Evolutionary conservation across 2,113 vertebrate genomes (phyloP), one percentile per base, ranked within the genome.

Genomic region (Takifugu flavidus): DNA sequence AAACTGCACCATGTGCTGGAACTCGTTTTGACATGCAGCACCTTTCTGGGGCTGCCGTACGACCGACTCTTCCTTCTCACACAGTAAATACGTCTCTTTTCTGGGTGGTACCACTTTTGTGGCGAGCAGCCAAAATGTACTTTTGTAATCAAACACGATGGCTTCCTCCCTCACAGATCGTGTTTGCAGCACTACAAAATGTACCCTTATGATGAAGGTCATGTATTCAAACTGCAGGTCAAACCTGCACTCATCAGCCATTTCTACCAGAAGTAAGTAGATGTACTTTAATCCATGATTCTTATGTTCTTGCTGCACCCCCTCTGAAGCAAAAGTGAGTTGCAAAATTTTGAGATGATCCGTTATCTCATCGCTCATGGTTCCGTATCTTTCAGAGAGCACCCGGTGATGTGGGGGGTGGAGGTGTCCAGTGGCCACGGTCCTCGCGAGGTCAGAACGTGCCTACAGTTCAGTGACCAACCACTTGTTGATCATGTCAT

Each of bases 1-100:
- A 98, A 98, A 87, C 91, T 99, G 65, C 94, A 98, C 88, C 97
- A 98, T 13, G 89, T 98, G 83, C 89, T 98, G 84, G 97, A 98
- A 86, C 91, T 96, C 46, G 55, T 95, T 52, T 84, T 92, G 82
- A 95, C 88, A 80, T 96, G 94, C 82, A 90, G 88, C 47, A 91
- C 89, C 51, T 93, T 96, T 59, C 89, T 99, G 70, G 92, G 85
- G 55, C 87, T 95, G 80, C 92, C 93, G 42, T 94, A 96, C 0
- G 94, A 96, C 59, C 90, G 92, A 8, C 94, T 98, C 65, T 96
- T 98, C 79, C 89, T 92, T 59, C 87, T 98, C 73, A 94, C 94
- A 45, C 95, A 98, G 97, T 98, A 84, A 92, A 85, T 74, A 1
- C 27, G 10, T n/a, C 51, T 34, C 57, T 75, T 25, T 62, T 46